Evolutionary conservation across 2,113 vertebrate genomes (phyloP).

Genomic region (Tragelaphus buxtoni): DNA sequence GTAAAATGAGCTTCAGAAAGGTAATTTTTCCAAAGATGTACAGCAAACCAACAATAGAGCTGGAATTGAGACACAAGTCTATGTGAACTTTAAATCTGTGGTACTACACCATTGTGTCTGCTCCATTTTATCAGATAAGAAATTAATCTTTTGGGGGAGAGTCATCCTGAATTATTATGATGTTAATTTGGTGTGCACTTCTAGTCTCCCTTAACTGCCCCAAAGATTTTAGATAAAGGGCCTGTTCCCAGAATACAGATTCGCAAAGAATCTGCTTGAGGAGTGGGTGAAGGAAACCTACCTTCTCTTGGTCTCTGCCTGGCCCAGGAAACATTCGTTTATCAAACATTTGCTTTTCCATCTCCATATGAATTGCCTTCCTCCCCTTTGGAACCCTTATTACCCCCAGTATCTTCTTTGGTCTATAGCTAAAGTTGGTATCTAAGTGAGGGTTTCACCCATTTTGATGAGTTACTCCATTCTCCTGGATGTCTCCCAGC

Average conservation of each 20-base stretch:
- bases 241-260: neutral
- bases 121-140: neutral
- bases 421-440: neutral
- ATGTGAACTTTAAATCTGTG: neutral
- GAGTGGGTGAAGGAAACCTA: neutral
- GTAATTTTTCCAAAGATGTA: neutral
- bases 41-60: neutral
- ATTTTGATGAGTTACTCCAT: neutral
- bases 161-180: neutral
- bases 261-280: neutral
- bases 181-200: neutral
- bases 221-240: neutral
- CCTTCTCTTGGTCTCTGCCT: neutral
- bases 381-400: neutral
- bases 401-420: neutral
- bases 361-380: neutral
- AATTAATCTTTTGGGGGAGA: neutral
- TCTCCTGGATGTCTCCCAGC: neutral
- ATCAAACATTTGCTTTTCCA: neutral
- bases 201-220: neutral
- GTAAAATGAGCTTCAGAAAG: neutral
- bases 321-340: neutral
- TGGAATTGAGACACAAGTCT: neutral
- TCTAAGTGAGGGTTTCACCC: neutral
- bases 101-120: neutral